Base-by-base conservation (phyloP, 2,888 invertebrate species). In the Glaucopsyche alexis region DNA sequence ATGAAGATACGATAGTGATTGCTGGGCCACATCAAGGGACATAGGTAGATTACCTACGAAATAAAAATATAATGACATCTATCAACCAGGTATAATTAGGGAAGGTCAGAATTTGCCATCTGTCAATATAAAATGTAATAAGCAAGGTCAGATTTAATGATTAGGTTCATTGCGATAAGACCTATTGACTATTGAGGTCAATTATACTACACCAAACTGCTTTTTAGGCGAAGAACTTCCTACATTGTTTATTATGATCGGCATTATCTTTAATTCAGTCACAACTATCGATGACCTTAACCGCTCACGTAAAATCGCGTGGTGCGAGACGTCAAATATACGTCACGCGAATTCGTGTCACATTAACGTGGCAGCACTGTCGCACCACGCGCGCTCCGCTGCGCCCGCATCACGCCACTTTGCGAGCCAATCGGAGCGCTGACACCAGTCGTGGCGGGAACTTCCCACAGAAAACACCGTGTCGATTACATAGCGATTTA, bases 351-450 rank as follows among this genome's bases (percentile, higher is more conserved):
- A 71, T 72, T 71, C 76, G 72, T 74, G 77, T 73, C 76, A 47
- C 29, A 4, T 29, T 2, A 29, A 77, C 78, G 77, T 82, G 85
- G 82, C 90, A 89, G 88, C 90, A 88, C 88, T 76, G 74, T 50
- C 78, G 78, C 77, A 73, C 74, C 77, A 76, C 77, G 70, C 75
- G 72, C 74, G 82, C 80, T 81, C 75, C 71, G 50, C 50, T 64
- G 80, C 77, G 82, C 82, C 86, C 71, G 74, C 75, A 82, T 91
- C 92, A 91, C 91, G 91, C 92, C 90, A 92, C 83, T 77, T 75
- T 75, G 75, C 77, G 82, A 79, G 81, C 92, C 91, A 92, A 92
- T 92, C 86, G 50, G 42, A 19, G 84, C 82, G 77, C 79, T 65
- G 81, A 72, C 80, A 80, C 76, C 79, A 74, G 75, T 80, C 79